phyloP scores from a whole-genome alignment of 2,797 vertebrate species.

The Galaxias olidus region DNA sequence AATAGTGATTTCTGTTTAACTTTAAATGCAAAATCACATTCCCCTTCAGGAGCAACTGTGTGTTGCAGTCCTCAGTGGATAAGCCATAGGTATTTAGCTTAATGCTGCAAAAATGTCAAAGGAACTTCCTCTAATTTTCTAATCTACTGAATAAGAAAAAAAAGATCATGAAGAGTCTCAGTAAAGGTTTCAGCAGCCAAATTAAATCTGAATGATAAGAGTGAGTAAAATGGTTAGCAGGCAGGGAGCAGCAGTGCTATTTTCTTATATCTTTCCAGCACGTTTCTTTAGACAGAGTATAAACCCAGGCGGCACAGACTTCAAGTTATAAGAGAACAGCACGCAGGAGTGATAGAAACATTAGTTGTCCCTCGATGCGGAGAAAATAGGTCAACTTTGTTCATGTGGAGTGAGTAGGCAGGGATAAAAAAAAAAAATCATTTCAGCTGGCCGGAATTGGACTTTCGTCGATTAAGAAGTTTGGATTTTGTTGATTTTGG shows the following conservation, averaged over 20 bases:
- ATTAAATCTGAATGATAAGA: slow-evolving; percentile 65
- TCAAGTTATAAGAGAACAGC: slow-evolving; percentile 79
- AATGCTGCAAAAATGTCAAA: too few species aligned
- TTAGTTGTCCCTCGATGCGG: slow-evolving; percentile 38
- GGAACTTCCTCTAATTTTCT: too few species aligned
- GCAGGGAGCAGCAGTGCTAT: slow-evolving; percentile 71
- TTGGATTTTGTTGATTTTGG: slow-evolving; percentile 28
- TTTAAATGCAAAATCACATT: too few species aligned
- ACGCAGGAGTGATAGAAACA: slow-evolving; percentile 55
- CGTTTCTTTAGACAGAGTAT: slow-evolving; percentile 28
- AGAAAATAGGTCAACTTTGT: slow-evolving; percentile 64
- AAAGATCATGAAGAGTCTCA: too few species aligned
- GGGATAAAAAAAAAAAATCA: slow-evolving; percentile 33
- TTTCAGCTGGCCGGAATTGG: slow-evolving; percentile 38
- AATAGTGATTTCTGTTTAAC: too few species aligned
- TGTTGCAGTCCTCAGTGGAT: too few species aligned
- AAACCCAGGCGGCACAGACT: slow-evolving; percentile 21
- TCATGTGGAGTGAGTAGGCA: slow-evolving; percentile 73
- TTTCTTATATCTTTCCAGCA: slow-evolving; percentile 71
- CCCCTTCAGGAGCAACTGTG: too few species aligned
- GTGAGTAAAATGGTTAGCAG: slow-evolving; percentile 72
- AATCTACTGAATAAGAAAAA: too few species aligned
- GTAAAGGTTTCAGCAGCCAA: slow-evolving; percentile 51
- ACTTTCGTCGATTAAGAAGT: slow-evolving; percentile 21
- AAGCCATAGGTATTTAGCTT: too few species aligned